Percentiles rank a stretch among this genome's conserved stretches.
These are phyloP conservation scores for Drosophila tanythrix DNA, from an alignment of 2,888 invertebrate species.

Conservation along the genomic window DNA sequence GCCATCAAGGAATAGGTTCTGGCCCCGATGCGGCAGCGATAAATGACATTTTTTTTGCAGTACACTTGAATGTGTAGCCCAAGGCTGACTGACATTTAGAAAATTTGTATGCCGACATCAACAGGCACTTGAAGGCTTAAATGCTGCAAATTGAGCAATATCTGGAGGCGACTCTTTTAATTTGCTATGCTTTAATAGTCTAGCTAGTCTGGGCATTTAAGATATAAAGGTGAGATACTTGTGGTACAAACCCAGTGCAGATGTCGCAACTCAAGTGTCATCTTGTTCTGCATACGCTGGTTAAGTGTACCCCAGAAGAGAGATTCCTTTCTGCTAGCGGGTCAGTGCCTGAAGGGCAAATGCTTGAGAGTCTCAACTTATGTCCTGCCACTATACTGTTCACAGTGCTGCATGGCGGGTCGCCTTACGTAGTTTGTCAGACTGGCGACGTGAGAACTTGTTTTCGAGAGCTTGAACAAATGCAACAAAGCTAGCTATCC, in stretches of 20 bases:
- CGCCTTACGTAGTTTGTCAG: conserved; percentile 33
- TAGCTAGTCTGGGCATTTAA: conserved; percentile 39
- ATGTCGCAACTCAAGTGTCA: conserved; percentile 57
- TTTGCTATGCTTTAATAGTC: conserved; percentile 49
- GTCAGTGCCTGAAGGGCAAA: conserved; percentile 53
- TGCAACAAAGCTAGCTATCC: conserved; percentile 46
- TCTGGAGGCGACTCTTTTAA: conserved; percentile 21
- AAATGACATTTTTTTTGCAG: conserved; percentile 57
- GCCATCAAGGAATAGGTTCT: conserved; percentile 29
- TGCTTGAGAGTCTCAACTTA: conserved; percentile 37
- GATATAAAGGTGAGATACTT: conserved; percentile 23
- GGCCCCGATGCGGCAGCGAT: not conserved
- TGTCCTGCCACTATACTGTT: not conserved
- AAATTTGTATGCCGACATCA: conserved; percentile 52
- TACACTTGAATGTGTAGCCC: conserved; percentile 48
- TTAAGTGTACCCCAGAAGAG: conserved; percentile 26
- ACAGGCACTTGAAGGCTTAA: conserved; percentile 63
- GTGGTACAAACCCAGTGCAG: not conserved
- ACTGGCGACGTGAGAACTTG: conserved; percentile 47
- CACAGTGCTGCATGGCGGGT: not conserved
- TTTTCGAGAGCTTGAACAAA: conserved; percentile 48
- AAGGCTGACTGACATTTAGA: conserved; percentile 49
- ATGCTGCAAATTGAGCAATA: conserved; percentile 44
- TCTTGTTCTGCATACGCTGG: conserved; percentile 45
- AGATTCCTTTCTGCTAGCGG: conserved; percentile 32